A percentile compares a stretch with the other conserved stretches of the same genome.
phyloP scores from a whole-genome alignment of 1,140 invertebrate genomes.

The Heliconius nattereri region DNA sequence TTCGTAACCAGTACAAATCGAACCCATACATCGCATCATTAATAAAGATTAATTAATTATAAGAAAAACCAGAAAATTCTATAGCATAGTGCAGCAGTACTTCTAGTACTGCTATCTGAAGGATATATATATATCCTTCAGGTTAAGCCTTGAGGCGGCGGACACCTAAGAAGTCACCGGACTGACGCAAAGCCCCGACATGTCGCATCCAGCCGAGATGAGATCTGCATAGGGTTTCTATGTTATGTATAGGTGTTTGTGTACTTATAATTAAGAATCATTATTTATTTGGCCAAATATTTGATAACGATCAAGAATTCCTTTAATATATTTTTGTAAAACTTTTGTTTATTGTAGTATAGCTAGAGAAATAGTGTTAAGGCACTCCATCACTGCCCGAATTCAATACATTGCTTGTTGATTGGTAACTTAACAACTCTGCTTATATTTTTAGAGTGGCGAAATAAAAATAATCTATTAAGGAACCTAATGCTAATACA shows the following conservation, averaged over 20 bases:
- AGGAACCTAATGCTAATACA: neutral
- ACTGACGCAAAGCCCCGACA: constrained; percentile 31
- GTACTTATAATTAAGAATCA: neutral
- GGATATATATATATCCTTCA: constrained; percentile 28
- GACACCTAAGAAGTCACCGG: constrained; percentile 31
- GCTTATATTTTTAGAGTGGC: no score
- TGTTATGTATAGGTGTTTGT: neutral
- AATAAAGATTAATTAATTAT: neutral
- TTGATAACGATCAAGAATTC: no score
- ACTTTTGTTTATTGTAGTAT: no score
- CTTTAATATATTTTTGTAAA: no score
- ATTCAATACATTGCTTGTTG: no score
- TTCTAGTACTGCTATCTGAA: no score
- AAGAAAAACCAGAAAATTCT: neutral
- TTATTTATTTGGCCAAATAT: no score
- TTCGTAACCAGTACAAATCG: neutral
- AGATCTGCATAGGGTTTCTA: neutral
- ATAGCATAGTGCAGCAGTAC: neutral
- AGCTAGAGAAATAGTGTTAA: no score
- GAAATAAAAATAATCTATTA: no score
- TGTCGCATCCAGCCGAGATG: constrained; percentile 22
- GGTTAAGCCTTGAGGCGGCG: constrained; percentile 21
- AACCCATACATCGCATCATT: neutral
- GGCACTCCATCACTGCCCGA: no score
- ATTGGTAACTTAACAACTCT: no score